These are phyloP conservation scores for Mionectes macconnelli DNA, from an alignment of 2,113 vertebrate genomes.

Conservation along the genomic window DNA sequence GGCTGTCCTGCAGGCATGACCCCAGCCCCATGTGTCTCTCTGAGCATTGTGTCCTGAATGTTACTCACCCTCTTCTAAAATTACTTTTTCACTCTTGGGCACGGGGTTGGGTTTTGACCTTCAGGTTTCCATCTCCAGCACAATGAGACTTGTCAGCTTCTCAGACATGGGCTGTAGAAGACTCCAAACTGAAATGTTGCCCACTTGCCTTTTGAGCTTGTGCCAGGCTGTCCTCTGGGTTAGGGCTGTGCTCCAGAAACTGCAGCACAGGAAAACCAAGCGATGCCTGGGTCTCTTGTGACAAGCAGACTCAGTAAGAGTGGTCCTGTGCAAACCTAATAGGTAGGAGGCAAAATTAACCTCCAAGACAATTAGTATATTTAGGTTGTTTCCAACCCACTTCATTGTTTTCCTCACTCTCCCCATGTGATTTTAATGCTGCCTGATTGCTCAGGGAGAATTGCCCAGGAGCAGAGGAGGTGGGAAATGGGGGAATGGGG, in stretches of 20 bases:
- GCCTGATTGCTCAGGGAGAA: not conserved
- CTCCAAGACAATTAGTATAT: not conserved
- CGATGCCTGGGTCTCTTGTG: rapidly evolving
- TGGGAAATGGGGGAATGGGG: not conserved
- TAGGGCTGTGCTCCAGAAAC: not conserved
- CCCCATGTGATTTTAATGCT: not conserved
- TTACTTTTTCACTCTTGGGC: not conserved
- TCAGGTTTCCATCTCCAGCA: not conserved
- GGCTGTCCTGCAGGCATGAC: not conserved
- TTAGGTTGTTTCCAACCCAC: not conserved
- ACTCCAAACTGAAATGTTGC: not conserved
- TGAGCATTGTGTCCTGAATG: rapidly evolving
- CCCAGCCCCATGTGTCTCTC: rapidly evolving
- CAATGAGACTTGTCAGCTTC: not conserved
- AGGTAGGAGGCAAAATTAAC: not conserved
- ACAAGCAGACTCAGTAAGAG: not conserved
- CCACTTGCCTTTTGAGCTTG: not conserved
- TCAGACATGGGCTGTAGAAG: not conserved
- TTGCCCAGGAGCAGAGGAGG: not conserved
- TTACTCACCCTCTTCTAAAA: not conserved
- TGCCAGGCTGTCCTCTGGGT: not conserved
- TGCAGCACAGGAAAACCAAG: not conserved
- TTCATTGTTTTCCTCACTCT: not conserved
- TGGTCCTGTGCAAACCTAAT: rapidly evolving
- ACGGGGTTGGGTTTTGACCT: not conserved